Base-by-base conservation (phyloP, 2,888 invertebrate genomes). In the Phasia obesa region DNA sequence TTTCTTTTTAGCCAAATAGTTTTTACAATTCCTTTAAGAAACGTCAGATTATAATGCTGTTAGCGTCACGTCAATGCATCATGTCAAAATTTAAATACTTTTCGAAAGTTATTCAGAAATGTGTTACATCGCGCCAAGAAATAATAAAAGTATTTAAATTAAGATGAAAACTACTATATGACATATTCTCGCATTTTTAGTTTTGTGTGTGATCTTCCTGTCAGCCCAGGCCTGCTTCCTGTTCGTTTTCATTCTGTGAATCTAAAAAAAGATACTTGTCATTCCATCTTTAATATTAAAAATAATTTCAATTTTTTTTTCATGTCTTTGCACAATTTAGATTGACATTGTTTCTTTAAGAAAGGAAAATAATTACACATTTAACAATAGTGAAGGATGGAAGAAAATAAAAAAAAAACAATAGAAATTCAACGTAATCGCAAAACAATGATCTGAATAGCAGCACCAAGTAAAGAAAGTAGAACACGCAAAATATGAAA, bases 291-390 rank as follows among this genome's bases (percentile, higher is more conserved):
- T 60, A 27, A 65, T 53, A 57, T 49, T 60, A 35, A 67, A 67
- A 55, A 74, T 2, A 53, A 65, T 31, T 53, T 57, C 9, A 15
- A 19, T 21, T 42, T 11, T 47, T 27, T 69, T 55, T 71, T 71
- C 19, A 38, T 31, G 19, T 42, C 31, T 53, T 65, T 53, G 31
- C 31, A 55, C 53, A 77, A 70, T 49, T 82, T 65, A 49, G 57
- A 64, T 70, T 81, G 69, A 69, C 62, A 57, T 65, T 55, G 60
- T 79, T 59, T 71, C 65, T 65, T 49, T n/a, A 71, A 75, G 69
- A 57, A 65, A 35, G 35, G n/a, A 53, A 65, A 60, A 35, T 4
- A 25, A 21, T 42, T 49, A n/a, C 27, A 7, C 38, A 65, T 64
- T 70, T 25, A 49, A 59, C 21, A 75, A 62, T 47, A 51, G 17